Conservation (phyloP, 2,113 vertebrate genomes). For the Baryphthengus martii region DNA sequence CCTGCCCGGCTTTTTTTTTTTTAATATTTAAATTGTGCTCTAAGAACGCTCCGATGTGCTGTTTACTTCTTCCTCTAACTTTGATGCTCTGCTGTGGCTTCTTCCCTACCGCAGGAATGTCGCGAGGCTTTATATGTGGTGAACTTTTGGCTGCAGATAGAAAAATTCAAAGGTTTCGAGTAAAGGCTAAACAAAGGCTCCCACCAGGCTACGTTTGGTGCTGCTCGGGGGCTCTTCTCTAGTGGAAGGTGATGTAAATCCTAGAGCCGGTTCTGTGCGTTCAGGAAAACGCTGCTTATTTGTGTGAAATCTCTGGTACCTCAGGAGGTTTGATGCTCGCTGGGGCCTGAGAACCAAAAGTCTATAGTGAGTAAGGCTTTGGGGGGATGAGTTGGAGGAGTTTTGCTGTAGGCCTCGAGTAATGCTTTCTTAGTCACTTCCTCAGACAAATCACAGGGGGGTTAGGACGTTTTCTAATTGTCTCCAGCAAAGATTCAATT, state of each 20-base stretch:
- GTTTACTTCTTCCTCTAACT: neutral
- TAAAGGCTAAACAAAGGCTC: neutral
- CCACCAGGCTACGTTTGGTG: neutral
- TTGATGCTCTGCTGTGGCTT: neutral
- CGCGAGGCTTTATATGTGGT: neutral
- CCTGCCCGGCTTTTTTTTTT: neutral
- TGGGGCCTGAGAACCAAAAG: neutral
- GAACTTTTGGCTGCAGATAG: neutral
- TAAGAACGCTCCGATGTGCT: neutral
- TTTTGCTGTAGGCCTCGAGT: neutral
- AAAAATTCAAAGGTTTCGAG: neutral
- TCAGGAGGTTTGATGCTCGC: neutral
- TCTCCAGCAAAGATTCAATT: neutral
- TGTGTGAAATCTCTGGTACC: neutral
- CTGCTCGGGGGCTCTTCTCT: neutral
- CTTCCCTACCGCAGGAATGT: conserved; percentile 3
- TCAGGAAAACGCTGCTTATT: neutral
- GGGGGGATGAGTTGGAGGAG: neutral
- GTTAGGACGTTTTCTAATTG: neutral
- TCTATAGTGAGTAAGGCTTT: neutral
- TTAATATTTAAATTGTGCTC: neutral
- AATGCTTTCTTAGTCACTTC: neutral
- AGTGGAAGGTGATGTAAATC: neutral
- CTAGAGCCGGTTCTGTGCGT: neutral
- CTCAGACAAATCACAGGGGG: neutral